phyloP scores from a whole-genome alignment of 2,113 vertebrate species.

The Menidia beryllina region DNA sequence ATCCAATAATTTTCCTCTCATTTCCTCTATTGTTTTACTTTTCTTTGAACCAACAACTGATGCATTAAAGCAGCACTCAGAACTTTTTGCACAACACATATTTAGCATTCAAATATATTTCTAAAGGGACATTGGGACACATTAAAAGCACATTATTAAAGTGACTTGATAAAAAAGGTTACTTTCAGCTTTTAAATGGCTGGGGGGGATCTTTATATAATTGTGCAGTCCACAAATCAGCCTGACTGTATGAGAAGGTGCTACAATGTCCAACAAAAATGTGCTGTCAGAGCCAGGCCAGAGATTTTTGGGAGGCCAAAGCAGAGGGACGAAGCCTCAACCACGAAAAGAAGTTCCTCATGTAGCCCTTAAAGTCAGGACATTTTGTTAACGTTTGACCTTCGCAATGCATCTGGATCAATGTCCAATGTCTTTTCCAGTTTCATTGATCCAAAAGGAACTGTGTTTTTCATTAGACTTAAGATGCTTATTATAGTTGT shows the following conservation, averaged over 20 bases:
- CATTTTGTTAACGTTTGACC: too few relatives aligned
- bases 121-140: constrained; percentile 16
- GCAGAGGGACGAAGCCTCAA: neutral
- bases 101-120: constrained; percentile 27
- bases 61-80: constrained; percentile 11
- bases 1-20: constrained; percentile 3
- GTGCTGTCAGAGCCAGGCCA: constrained; percentile 1
- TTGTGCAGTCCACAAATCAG: neutral
- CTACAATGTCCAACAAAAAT: constrained; percentile 17
- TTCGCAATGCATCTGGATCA: too few relatives aligned
- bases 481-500: too few relatives aligned
- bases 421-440: too few relatives aligned
- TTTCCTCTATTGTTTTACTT: constrained; percentile 12
- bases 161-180: constrained; percentile 3
- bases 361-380: too few relatives aligned
- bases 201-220: constrained; percentile 7
- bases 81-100: constrained; percentile 23
- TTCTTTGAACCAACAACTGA: constrained; percentile 40
- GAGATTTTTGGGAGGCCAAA: neutral
- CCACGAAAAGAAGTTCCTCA: neutral
- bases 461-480: too few relatives aligned
- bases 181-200: constrained; percentile 4
- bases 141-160: constrained; percentile 48
- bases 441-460: too few relatives aligned
- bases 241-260: neutral